Percentiles rank a stretch among this genome's conserved stretches.
Conservation (phyloP, 2,797 vertebrate genomes). For the Lateolabrax maculatus region DNA sequence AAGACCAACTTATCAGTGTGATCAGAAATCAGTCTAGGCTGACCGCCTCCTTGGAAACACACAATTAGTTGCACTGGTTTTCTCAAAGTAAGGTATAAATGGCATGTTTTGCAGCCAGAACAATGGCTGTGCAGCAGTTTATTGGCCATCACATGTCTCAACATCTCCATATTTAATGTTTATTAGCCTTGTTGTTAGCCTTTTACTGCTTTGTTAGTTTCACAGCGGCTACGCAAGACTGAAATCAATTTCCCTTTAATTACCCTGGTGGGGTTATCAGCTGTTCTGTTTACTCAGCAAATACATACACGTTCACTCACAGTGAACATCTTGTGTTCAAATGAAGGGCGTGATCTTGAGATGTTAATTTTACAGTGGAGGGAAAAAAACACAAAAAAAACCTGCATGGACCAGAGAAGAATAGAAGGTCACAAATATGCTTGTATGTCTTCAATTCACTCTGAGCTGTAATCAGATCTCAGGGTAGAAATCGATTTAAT, state of each 20-base stretch:
- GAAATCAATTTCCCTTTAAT: constrained; percentile 57
- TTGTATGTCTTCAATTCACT: background rate
- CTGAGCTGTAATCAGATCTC: constrained; percentile 43
- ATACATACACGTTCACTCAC: background rate
- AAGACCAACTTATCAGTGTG: background rate
- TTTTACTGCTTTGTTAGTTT: constrained; percentile 18
- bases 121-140: background rate
- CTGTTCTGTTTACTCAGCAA: constrained; percentile 50
- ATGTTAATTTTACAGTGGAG: background rate
- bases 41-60: background rate
- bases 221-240: constrained; percentile 10
- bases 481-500: constrained; percentile 34
- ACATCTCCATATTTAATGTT: constrained; percentile 1
- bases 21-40: background rate
- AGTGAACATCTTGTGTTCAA: background rate
- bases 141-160: background rate
- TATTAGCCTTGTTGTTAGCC: background rate
- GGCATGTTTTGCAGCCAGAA: background rate
- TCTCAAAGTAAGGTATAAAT: too few species aligned
- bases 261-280: constrained; percentile 21
- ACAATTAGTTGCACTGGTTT: background rate
- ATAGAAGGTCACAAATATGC: background rate
- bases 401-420: background rate
- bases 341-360: background rate
- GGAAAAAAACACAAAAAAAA: background rate